A percentile compares a stretch with the other conserved stretches of the same genome.
Evolutionary conservation across 2,113 vertebrate genomes (phyloP).

Genomic region (Callocephalon fimbriatum): DNA sequence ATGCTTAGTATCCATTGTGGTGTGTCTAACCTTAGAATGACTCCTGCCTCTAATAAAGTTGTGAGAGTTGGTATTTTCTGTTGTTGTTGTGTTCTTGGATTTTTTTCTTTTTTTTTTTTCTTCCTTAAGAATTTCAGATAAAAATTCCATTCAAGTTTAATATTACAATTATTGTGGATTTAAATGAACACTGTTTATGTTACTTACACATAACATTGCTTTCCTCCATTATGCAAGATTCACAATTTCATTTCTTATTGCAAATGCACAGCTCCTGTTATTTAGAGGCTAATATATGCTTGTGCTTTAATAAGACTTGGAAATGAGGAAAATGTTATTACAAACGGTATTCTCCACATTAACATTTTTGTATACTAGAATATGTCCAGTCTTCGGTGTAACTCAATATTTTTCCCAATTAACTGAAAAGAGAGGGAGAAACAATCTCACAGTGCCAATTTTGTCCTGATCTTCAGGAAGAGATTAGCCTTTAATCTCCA

Average conservation of each 20-base stretch:
- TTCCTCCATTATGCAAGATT: neutral
- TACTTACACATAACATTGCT: neutral
- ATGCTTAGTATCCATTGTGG: neutral
- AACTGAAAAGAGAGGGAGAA: neutral
- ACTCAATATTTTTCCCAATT: neutral
- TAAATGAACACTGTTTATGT: neutral
- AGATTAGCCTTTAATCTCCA: neutral
- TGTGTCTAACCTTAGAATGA: neutral
- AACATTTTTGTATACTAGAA: neutral
- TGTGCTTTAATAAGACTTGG: neutral
- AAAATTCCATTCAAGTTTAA: neutral
- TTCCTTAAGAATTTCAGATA: neutral
- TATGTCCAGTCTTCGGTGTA: neutral
- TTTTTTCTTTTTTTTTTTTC: neutral
- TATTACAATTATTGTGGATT: neutral
- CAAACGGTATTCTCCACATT: neutral
- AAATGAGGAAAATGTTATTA: slow-evolving; percentile 9
- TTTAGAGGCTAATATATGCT: neutral
- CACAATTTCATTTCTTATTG: neutral
- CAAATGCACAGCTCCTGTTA: neutral
- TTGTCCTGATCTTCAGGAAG: neutral
- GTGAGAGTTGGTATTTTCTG: neutral
- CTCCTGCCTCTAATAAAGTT: neutral
- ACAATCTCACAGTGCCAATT: neutral
- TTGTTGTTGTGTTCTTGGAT: too few relatives aligned